Percentiles rank a stretch among this genome's conserved stretches.
Conservation (phyloP, 2,113 vertebrate species). For the Trinectes maculatus region DNA sequence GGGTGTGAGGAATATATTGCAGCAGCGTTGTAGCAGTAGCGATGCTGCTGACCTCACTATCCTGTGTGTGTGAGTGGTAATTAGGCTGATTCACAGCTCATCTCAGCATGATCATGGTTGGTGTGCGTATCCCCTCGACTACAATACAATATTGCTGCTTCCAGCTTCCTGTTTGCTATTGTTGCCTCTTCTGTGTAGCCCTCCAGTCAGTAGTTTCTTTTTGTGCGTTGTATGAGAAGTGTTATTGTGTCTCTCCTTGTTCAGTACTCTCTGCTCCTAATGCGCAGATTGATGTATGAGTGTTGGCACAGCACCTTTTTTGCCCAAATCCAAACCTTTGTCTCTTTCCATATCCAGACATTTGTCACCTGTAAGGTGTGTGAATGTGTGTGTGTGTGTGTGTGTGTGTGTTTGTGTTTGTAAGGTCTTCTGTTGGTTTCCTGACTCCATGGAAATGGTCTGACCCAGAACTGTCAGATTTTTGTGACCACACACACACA, state of each 20-base stretch:
- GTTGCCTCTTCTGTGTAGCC: slow-evolving; percentile 29
- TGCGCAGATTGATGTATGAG: slow-evolving; percentile 45
- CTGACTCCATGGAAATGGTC: slow-evolving; percentile 63
- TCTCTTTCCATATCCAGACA: slow-evolving; percentile 47
- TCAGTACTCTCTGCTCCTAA: slow-evolving; percentile 20
- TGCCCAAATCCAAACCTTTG: slow-evolving; percentile 12
- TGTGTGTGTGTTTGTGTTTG: slow-evolving; percentile 31
- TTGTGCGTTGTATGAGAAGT: slow-evolving; percentile 24
- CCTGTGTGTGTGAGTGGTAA: slow-evolving; percentile 56
- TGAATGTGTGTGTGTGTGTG: slow-evolving; percentile 20
- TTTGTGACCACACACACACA: slow-evolving; percentile 37
- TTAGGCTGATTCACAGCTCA: slow-evolving; percentile 39
- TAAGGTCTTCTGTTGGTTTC: slow-evolving; percentile 50
- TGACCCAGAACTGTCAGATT: slow-evolving; percentile 80
- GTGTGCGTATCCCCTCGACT: slow-evolving; percentile 42
- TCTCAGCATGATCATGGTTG: slow-evolving; percentile 27
- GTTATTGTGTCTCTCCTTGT: slow-evolving; percentile 13
- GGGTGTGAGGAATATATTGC: slow-evolving; percentile 51
- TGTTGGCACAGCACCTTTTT: slow-evolving; percentile 37
- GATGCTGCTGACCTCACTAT: slow-evolving; percentile 45
- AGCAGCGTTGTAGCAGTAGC: slow-evolving; percentile 24
- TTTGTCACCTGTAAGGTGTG: slow-evolving; percentile 46
- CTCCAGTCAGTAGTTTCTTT: slow-evolving; percentile 34
- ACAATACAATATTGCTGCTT: slow-evolving; percentile 35
- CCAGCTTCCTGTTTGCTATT: slow-evolving; percentile 19